Evolutionary conservation across 2,797 vertebrate species (phyloP).

Genomic region (Okamejei kenojei): DNA sequence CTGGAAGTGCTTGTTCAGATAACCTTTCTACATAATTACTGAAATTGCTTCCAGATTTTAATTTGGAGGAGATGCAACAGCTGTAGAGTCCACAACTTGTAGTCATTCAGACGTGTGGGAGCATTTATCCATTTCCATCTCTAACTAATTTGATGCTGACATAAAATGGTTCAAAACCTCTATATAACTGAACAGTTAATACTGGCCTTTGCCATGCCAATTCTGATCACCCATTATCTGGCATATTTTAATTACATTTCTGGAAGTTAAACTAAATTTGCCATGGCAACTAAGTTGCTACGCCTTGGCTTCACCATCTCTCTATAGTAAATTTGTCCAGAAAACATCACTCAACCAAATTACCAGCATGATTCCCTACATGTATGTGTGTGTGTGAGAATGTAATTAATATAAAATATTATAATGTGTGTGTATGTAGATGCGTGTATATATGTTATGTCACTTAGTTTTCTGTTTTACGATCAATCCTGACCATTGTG

Average conservation of each 20-base stretch:
- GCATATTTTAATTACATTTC: background rate
- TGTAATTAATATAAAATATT: no score
- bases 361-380: constrained; percentile 46
- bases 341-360: background rate
- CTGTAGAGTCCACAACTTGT: background rate
- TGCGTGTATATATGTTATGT: background rate
- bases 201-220: background rate
- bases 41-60: background rate
- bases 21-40: background rate
- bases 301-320: background rate
- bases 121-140: background rate
- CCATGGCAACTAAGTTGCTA: background rate
- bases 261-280: background rate
- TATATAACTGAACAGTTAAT: background rate
- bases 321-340: background rate
- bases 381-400: constrained; percentile 38
- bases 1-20: background rate
- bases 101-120: background rate
- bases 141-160: background rate
- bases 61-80: background rate
- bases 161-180: background rate
- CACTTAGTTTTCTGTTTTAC: constrained; percentile 46
- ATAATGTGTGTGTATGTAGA: no score
- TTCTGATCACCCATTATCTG: background rate
- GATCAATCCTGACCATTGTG: constrained; percentile 44